A percentile compares a stretch with the other conserved stretches of the same genome.
These are phyloP conservation scores for Rhinella marina DNA, from an alignment of 2,797 vertebrate genomes.

Conservation along the genomic window DNA sequence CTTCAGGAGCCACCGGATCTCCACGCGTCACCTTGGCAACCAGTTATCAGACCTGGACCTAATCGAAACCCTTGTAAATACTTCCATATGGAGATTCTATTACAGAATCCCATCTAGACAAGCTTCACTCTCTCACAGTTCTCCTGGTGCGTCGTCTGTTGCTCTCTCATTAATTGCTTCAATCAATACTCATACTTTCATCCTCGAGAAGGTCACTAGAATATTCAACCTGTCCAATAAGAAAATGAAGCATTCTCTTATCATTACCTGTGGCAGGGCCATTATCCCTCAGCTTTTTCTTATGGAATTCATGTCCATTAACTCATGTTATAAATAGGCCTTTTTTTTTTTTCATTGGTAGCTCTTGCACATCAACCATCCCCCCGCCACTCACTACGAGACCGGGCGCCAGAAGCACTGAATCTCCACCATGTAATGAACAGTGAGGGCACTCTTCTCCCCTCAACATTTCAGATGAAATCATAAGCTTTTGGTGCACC, in stretches of 20 bases:
- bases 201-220: constrained; percentile 49
- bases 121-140: constrained; percentile 34
- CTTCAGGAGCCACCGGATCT: constrained; percentile 19
- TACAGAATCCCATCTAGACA: constrained; percentile 27
- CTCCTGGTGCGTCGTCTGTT: constrained; percentile 19
- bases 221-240: constrained; percentile 54
- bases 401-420: background rate
- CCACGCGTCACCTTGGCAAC: constrained; percentile 41
- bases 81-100: constrained; percentile 29
- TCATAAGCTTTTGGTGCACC: constrained; percentile 54
- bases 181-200: constrained; percentile 47
- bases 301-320: background rate
- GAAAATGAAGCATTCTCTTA: constrained; percentile 34
- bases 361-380: background rate
- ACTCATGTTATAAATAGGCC: background rate
- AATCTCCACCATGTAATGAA: constrained; percentile 36
- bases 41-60: constrained; percentile 42
- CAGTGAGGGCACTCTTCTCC: constrained; percentile 18
- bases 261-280: constrained; percentile 20
- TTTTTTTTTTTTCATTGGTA: background rate
- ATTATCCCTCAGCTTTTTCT: constrained; percentile 1
- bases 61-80: constrained; percentile 37
- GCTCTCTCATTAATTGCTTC: constrained; percentile 55
- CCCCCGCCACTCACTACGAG: background rate
- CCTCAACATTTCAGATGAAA: constrained; percentile 30